Base-by-base conservation (phyloP, 2,888 invertebrate species). In the Tetragnatha montana region DNA sequence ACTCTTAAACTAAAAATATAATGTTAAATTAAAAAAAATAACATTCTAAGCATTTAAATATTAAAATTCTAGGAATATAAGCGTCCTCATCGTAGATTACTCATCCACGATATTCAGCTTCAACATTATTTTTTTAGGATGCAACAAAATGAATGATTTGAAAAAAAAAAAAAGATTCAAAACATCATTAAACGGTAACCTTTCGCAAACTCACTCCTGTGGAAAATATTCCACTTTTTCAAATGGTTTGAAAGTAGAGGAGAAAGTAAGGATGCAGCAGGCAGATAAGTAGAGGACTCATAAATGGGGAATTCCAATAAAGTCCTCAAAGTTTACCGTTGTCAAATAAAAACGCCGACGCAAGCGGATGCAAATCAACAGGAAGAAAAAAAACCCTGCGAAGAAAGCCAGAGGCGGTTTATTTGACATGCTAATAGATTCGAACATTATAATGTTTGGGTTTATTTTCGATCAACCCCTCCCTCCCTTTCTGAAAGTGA, bases 371-470 rank as follows among this genome's bases (percentile, higher is more conserved):
- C 17, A 60, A 60, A 60, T 60, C 6, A 60, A 60, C 17, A 60
- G 17, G 10, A 12, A 60, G 10, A 60, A 60, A 60, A 60, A 35
- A 60, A 60, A 3, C 6, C 14, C 7, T 17, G 60, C 10, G 60
- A 60, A 60, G 60, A 60, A 35, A 60, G 60, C 60, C 60, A 60
- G 60, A 60, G 60, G 60, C 60, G 60, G 60, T 60, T 60, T 60
- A 60, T 60, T 60, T 60, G 60, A 60, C 60, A 60, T 60, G 60
- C 60, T 81, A 71, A 81, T 49, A 70, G 17, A 68, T 69, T 80
- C 19, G 47, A 70, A 81, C 71, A 81, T 81, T 70, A 71, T 81
- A 81, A 69, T 71, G 35, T 81, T 49, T 81, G 81, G 71, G 35
- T 49, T 49, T 60, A 60, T 70, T 81, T 81, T 71, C 71, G 21